A percentile compares a stretch with the other conserved stretches of the same genome.
Conservation (phyloP, 2,113 vertebrate species). For the Alethe castanea region DNA sequence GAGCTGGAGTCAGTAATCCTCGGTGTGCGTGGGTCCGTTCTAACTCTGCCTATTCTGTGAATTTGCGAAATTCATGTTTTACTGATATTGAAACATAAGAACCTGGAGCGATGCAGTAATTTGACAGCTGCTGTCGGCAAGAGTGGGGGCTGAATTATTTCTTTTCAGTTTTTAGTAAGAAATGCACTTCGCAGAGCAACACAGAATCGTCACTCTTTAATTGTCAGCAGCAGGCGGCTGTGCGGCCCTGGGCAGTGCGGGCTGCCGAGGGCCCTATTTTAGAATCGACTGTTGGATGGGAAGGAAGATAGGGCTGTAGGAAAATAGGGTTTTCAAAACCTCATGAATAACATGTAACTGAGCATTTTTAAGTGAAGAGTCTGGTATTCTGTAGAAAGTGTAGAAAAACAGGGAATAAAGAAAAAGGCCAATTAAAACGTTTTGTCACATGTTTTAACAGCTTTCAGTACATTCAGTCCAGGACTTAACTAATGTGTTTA, state of each 20-base stretch:
- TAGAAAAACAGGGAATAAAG: background rate
- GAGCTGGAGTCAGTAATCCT: no score
- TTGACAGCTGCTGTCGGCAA: accelerated
- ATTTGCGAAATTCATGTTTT: background rate
- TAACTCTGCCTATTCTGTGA: accelerated
- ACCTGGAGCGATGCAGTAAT: background rate
- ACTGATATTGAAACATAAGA: background rate
- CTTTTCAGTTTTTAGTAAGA: background rate
- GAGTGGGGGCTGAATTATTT: accelerated
- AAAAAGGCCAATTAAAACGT: background rate
- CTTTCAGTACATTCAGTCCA: background rate
- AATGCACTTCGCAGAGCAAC: accelerated
- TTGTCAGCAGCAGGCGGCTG: no score
- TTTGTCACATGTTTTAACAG: background rate
- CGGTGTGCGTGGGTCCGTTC: background rate
- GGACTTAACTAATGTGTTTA: background rate
- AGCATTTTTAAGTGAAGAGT: background rate
- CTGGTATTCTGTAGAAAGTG: background rate
- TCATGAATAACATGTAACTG: background rate
- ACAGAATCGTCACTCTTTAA: accelerated
- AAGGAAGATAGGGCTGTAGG: background rate
- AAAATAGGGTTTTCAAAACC: background rate
- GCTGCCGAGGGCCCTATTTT: background rate
- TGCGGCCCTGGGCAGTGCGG: background rate
- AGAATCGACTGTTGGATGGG: background rate